Evolutionary conservation across 2,113 vertebrate species (phyloP).

Genomic region (Elephas maximus): DNA sequence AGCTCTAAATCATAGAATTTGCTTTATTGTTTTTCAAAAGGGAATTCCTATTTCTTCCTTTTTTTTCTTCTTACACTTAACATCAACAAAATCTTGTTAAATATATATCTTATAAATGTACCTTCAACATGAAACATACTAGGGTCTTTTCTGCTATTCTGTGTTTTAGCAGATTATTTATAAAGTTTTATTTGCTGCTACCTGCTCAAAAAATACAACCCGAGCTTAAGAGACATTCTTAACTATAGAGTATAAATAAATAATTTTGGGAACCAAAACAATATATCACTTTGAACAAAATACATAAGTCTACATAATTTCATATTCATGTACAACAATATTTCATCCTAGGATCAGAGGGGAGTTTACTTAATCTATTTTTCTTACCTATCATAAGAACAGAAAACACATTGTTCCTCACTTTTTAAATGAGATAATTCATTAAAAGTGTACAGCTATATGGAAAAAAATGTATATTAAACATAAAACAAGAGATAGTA

Average conservation of each 20-base stretch:
- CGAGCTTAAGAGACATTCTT: neutral
- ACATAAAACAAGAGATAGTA: neutral
- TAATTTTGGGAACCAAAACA: neutral
- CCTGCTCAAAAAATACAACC: neutral
- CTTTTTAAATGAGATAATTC: slow-evolving; percentile 35
- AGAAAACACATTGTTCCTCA: neutral
- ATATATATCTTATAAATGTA: neutral
- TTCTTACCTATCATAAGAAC: neutral
- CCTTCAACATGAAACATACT: neutral
- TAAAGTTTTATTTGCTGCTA: neutral
- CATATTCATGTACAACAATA: neutral
- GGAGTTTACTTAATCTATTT: neutral
- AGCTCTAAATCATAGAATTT: neutral
- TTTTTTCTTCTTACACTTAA: neutral
- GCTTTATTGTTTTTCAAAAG: neutral
- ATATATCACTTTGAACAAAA: slow-evolving; percentile 5
- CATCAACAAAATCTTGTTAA: neutral
- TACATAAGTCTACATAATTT: neutral
- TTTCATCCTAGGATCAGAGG: neutral
- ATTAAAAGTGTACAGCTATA: neutral
- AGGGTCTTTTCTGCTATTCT: neutral
- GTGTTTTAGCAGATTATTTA: neutral
- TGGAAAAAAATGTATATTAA: neutral
- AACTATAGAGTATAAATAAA: neutral
- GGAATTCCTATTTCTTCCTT: slow-evolving; percentile 2